These are phyloP conservation scores for Amblyraja radiata DNA, from an alignment of 2,797 vertebrate species.

Conservation along the genomic window DNA sequence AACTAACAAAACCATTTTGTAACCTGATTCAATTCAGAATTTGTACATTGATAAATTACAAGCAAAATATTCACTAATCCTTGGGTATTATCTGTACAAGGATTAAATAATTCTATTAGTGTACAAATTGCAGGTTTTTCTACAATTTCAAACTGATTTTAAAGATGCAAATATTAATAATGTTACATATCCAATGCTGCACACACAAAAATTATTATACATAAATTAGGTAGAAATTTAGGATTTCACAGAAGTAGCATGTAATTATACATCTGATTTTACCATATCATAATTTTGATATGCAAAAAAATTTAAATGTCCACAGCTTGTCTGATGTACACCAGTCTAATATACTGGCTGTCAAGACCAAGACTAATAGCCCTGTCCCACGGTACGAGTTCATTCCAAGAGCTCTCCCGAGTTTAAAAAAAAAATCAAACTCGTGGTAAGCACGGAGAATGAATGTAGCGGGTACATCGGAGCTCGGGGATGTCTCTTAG, in stretches of 20 bases:
- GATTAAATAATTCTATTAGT: neutral
- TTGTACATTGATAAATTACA: neutral
- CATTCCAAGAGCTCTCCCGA: no score
- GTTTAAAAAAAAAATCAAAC: no score
- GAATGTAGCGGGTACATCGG: no score
- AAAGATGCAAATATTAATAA: neutral
- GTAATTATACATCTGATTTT: neutral
- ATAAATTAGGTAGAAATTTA: neutral
- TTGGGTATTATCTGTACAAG: neutral
- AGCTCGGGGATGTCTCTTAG: no score
- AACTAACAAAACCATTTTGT: neutral
- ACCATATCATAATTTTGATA: neutral
- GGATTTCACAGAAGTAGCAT: neutral
- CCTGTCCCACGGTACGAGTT: no score
- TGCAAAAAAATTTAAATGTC: neutral
- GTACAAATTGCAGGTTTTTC: neutral
- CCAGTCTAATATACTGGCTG: neutral
- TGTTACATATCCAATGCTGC: neutral
- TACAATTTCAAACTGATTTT: neutral
- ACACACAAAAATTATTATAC: neutral
- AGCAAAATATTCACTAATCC: neutral
- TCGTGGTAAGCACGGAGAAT: no score
- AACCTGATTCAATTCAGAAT: neutral
- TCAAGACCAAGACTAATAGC: neutral
- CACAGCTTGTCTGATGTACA: neutral